Evolutionary conservation across 2,113 vertebrate genomes (phyloP).

Genomic region (Entelurus aequoreus): DNA sequence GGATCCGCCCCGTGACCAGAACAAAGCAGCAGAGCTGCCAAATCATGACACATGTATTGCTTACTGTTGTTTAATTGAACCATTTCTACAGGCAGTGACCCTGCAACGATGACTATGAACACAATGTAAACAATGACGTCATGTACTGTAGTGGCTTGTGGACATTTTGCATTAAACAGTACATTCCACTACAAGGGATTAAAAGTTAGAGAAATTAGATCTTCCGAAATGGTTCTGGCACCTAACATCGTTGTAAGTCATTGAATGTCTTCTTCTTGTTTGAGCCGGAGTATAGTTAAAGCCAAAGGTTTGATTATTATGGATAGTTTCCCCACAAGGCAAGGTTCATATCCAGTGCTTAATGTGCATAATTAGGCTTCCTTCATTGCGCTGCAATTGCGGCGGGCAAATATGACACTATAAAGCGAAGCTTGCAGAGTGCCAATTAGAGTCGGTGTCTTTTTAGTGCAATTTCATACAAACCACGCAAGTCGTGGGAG

Average conservation of each 20-base stretch:
- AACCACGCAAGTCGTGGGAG: conserved; percentile 38
- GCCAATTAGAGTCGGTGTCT: conserved; percentile 36
- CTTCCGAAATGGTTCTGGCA: background rate
- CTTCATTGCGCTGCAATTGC: conserved; percentile 29
- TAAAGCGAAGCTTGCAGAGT: conserved; percentile 26
- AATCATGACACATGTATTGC: too few species aligned
- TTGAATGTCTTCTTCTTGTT: conserved; percentile 2
- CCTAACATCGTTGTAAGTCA: background rate
- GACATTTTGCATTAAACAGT: background rate
- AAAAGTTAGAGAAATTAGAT: background rate
- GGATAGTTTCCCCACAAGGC: conserved; percentile 18
- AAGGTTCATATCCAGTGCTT: conserved; percentile 18
- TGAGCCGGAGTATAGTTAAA: conserved; percentile 14
- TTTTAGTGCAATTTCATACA: conserved; percentile 55
- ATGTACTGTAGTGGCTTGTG: background rate
- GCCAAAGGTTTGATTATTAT: conserved; percentile 17
- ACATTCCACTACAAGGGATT: background rate
- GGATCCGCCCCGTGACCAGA: too few species aligned
- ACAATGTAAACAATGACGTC: too few species aligned
- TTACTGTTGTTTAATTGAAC: too few species aligned
- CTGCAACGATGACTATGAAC: too few species aligned
- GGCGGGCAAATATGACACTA: conserved; percentile 22
- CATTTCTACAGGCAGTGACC: too few species aligned
- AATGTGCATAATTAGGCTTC: conserved; percentile 29
- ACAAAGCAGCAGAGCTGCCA: too few species aligned